A percentile compares a stretch with the other conserved stretches of the same genome.
phyloP scores from a whole-genome alignment of 1,140 invertebrate species.

The Popillia japonica region DNA sequence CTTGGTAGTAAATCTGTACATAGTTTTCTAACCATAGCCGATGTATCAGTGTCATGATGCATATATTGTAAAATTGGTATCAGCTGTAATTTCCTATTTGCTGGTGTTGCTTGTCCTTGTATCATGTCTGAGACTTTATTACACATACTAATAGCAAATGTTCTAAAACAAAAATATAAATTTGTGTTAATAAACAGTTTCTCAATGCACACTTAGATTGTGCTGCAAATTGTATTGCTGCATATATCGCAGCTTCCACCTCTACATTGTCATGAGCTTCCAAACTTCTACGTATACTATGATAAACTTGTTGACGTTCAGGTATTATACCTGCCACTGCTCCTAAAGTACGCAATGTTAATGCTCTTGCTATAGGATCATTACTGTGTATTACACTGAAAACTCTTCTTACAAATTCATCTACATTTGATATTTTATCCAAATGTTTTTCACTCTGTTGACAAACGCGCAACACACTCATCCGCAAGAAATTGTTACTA shows the following conservation, averaged over 20 bases:
- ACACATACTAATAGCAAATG: conserved; percentile 96
- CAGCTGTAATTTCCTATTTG: conserved; percentile 89
- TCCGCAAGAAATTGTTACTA: conserved; percentile 87
- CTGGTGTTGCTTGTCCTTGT: conserved; percentile 87
- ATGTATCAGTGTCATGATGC: conserved; percentile 89
- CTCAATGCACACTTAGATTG: conserved; percentile 78
- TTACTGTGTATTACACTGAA: conserved; percentile 97
- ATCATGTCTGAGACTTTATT: conserved; percentile 96
- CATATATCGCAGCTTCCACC: conserved; percentile 95
- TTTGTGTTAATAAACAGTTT: background rate
- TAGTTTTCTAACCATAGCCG: conserved; percentile 80
- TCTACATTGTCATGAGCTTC: conserved; percentile 96
- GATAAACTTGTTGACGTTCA: conserved; percentile 93
- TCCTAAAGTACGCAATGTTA: conserved; percentile 89
- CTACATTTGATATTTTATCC: conserved; percentile 96
- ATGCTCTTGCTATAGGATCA: conserved; percentile 91
- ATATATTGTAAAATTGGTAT: conserved; percentile 93
- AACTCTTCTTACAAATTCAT: conserved; percentile 93
- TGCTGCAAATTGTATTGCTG: conserved; percentile 90
- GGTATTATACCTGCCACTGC: conserved; percentile 92
- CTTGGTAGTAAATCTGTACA: conserved; percentile 84
- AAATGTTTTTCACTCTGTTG: conserved; percentile 96
- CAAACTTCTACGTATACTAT: conserved; percentile 88
- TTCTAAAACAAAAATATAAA: conserved; percentile 64
- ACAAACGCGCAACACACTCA: conserved; percentile 93